Conservation (phyloP, 2,113 vertebrate species). For the Erinaceus europaeus region DNA sequence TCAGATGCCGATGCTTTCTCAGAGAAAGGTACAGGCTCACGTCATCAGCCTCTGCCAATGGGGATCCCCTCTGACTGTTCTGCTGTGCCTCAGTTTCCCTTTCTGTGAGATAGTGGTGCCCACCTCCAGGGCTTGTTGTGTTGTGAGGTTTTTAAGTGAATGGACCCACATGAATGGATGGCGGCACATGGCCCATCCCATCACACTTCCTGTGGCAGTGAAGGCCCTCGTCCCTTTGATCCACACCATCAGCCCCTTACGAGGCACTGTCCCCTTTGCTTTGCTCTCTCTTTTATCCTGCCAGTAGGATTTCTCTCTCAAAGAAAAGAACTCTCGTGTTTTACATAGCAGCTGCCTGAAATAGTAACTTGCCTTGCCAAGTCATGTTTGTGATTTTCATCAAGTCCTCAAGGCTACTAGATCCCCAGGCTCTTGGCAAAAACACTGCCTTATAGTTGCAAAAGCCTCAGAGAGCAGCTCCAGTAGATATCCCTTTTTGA, state of each 20-base stretch:
- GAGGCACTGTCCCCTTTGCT: neutral
- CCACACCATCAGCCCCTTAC: neutral
- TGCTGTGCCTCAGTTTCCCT: too few species aligned
- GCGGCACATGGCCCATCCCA: too few species aligned
- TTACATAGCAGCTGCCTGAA: neutral
- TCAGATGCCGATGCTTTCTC: too few species aligned
- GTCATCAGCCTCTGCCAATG: too few species aligned
- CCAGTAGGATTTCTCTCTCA: neutral
- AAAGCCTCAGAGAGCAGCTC: neutral
- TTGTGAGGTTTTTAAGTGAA: too few species aligned
- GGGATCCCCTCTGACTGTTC: too few species aligned
- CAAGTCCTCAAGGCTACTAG: neutral
- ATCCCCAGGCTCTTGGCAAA: neutral
- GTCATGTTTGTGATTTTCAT: neutral
- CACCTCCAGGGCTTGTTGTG: too few species aligned
- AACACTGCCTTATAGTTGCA: neutral
- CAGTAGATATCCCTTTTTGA: neutral
- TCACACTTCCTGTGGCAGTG: too few species aligned
- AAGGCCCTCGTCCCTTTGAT: rapidly evolving
- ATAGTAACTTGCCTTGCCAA: conserved; percentile 29
- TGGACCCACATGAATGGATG: too few species aligned
- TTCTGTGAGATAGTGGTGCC: too few species aligned
- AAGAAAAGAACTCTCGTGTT: neutral
- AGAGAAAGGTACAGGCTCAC: too few species aligned
- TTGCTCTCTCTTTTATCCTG: neutral